Evolutionary conservation across 1,140 invertebrate species (phyloP).

Genomic region (Cotesia chilonis): DNA sequence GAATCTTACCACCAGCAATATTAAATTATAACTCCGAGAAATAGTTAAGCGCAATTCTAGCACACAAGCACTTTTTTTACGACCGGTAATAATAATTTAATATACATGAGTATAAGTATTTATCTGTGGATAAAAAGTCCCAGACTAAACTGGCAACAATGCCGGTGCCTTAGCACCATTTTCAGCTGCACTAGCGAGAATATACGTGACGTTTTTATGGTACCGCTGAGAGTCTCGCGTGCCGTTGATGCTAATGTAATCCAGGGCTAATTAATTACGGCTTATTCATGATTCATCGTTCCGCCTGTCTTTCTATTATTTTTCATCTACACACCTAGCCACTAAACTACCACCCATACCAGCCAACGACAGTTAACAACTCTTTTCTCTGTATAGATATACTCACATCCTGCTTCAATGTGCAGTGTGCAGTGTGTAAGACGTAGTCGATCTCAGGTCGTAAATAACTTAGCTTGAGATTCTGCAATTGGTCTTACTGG

Average conservation of each 20-base stretch:
- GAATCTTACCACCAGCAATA: not conserved
- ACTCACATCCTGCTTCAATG: conserved; percentile 4
- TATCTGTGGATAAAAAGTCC: conserved; percentile 17
- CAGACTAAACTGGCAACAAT: conserved; percentile 40
- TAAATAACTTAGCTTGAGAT: conserved; percentile 38
- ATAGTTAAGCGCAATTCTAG: not conserved
- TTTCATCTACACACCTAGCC: not conserved
- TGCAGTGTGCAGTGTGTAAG: not conserved
- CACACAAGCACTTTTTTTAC: not conserved
- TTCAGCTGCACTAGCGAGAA: conserved; percentile 44
- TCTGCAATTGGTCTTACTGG: conserved; percentile 45
- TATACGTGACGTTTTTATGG: conserved; percentile 60
- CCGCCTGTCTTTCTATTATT: conserved; percentile 41
- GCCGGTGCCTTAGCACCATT: conserved; percentile 21
- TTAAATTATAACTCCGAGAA: conserved; percentile 1
- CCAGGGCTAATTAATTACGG: conserved; percentile 57
- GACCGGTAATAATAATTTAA: not conserved
- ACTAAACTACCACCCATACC: too few relatives aligned
- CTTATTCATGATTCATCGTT: conserved; percentile 57
- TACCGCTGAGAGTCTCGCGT: conserved; percentile 55
- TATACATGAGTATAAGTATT: not conserved
- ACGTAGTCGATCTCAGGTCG: conserved; percentile 22
- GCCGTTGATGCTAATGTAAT: conserved; percentile 55
- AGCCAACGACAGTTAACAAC: not conserved
- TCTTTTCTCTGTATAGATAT: conserved; percentile 7